Evolutionary conservation across 2,113 vertebrate species (phyloP).

Genomic region (Gracilinanus agilis): DNA sequence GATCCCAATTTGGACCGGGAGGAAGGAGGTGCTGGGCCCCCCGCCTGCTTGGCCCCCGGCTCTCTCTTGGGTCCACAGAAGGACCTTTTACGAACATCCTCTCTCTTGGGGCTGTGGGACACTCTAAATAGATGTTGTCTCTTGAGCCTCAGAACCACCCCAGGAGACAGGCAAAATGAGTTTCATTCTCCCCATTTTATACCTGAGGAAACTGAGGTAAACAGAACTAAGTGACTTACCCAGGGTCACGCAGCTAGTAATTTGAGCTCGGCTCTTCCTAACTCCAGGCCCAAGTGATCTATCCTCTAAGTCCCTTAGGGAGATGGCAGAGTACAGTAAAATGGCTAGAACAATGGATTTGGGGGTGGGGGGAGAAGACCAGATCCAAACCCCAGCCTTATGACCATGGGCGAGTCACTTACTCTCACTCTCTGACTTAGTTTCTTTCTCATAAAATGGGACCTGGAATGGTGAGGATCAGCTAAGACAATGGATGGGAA

Average conservation of each 20-base stretch:
- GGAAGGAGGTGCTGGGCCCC: neutral
- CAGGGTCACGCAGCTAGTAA: neutral
- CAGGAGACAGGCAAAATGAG: neutral
- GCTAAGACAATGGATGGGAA: neutral
- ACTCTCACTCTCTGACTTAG: neutral
- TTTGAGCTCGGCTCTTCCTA: neutral
- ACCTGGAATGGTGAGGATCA: neutral
- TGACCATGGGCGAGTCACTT: no score
- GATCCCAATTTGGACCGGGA: neutral
- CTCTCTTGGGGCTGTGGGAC: neutral
- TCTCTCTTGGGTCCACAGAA: neutral
- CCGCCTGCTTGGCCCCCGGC: neutral
- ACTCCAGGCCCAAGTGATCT: no score
- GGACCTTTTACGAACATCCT: neutral
- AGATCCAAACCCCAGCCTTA: no score
- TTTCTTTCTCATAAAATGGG: neutral
- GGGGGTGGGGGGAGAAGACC: no score
- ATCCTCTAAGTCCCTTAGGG: neutral
- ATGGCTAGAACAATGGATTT: no score
- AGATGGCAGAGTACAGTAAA: no score
- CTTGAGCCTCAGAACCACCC: neutral
- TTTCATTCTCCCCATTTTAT: neutral
- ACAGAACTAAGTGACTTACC: conserved; percentile 11
- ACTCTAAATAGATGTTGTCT: neutral
- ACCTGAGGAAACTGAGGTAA: conserved; percentile 16